Evolutionary conservation across 1,140 invertebrate genomes (phyloP), one percentile per base, ranked within the genome.

Genomic region (Drosophila equinoxialis): DNA sequence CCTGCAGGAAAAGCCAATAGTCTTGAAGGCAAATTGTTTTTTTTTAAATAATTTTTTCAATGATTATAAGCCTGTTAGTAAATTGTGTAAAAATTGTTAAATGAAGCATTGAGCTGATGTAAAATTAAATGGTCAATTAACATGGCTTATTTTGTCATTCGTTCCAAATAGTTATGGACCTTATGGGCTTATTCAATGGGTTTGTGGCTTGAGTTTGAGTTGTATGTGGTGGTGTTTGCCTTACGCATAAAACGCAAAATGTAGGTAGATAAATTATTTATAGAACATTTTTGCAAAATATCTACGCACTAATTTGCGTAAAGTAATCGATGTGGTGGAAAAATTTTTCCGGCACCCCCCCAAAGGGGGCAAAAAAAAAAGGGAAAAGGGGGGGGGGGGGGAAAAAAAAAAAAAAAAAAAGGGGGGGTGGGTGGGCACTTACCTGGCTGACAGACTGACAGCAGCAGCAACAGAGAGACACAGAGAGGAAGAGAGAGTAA

Each of bases 201-300:
- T 14, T 6, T 45, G 2, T 2, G 45, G 0, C 4, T 45, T 45
- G n/a, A 7, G 7, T 23, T 11, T 51, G 8, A 23, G 45, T 51
- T 51, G 2, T 20, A 17, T 51, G 2, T 7, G 45, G 7, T 6
- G 42, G 60, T 1, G 20, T 37, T 30, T 37, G 39, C 20, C 7
- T 42, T 62, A 62, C 74, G 74, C 74, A 79, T 63, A 65, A 81
- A 30, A 30, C 3, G 30, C 80, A 71, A 72, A 67, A 70, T 65
- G 84, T 30, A 30, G 30, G 30, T 71, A 73, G 77, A 78, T 89
- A 68, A 90, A 89, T 89, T 89, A 89, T 89, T 89, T 89, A 89
- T 89, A 89, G 84, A 89, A 89, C 68, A 89, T 89, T 89, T 87
- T 89, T 89, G 84, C 84, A 89, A 89, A 87, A 89, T 89, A 89